These are phyloP conservation scores for human DNA, from an alignment of 2,113 vertebrate genomes.

Conservation along the genomic window GRCh38 chr2:117139001-117139500, in stretches of 20 bases:
- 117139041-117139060: not conserved
- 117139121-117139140: not conserved
- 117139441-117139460: not conserved
- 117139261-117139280: not conserved
- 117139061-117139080: slow-evolving; percentile 30
- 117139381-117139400: not conserved
- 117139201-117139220: not conserved
- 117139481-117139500: not conserved
- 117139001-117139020: slow-evolving; percentile 60
- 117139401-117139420: not conserved
- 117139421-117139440: not conserved
- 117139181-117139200: not conserved
- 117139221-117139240: not conserved
- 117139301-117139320: not conserved
- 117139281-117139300: not conserved
- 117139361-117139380: accelerated
- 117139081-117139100: not conserved
- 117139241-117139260: not conserved
- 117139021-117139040: slow-evolving; percentile 3
- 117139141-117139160: not conserved
- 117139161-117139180: not conserved
- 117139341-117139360: not conserved
- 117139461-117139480: not conserved
- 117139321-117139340: not conserved
- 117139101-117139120: not conserved